Evolutionary conservation across 2,888 invertebrate species (phyloP).

Genomic region (Drosophila anomelani): DNA sequence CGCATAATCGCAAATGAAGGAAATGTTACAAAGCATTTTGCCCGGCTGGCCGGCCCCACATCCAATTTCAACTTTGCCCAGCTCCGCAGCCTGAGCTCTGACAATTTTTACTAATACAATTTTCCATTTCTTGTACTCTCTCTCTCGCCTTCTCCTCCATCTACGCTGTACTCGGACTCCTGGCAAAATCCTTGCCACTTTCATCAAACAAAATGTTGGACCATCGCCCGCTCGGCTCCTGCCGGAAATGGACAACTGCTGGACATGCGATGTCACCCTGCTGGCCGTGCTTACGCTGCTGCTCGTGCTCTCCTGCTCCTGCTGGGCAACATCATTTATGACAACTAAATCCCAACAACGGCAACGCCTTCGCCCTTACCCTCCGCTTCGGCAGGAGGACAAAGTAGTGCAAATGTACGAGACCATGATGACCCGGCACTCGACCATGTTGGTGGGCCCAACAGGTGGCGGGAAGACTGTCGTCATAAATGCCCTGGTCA

Average conservation of each 20-base stretch:
- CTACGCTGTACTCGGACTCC: slow-evolving; percentile 39
- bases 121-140: slow-evolving; percentile 47
- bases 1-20: slow-evolving; percentile 73
- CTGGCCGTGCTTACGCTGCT: neutral
- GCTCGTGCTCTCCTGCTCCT: slow-evolving; percentile 1
- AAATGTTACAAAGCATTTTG: slow-evolving; percentile 75
- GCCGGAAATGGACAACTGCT: slow-evolving; percentile 68
- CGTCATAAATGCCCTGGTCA: slow-evolving; percentile 91
- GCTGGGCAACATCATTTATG: slow-evolving; percentile 67
- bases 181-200: slow-evolving; percentile 56
- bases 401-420: slow-evolving; percentile 96
- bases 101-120: slow-evolving; percentile 72
- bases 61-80: slow-evolving; percentile 72
- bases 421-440: slow-evolving; percentile 97
- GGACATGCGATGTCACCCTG: slow-evolving; percentile 66
- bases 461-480: slow-evolving; percentile 97
- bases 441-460: slow-evolving; percentile 96
- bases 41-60: slow-evolving; percentile 38
- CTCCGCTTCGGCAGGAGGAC: slow-evolving; percentile 87
- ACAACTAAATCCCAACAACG: slow-evolving; percentile 74
- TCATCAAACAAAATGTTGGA: slow-evolving; percentile 78
- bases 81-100: slow-evolving; percentile 24
- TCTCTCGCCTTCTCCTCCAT: slow-evolving; percentile 18
- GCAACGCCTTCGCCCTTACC: slow-evolving; percentile 49
- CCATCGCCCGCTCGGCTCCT: slow-evolving; percentile 58